Percentiles rank a stretch among this genome's conserved stretches.
Conservation (phyloP, 2,113 vertebrate genomes). For the Channa argus region DNA sequence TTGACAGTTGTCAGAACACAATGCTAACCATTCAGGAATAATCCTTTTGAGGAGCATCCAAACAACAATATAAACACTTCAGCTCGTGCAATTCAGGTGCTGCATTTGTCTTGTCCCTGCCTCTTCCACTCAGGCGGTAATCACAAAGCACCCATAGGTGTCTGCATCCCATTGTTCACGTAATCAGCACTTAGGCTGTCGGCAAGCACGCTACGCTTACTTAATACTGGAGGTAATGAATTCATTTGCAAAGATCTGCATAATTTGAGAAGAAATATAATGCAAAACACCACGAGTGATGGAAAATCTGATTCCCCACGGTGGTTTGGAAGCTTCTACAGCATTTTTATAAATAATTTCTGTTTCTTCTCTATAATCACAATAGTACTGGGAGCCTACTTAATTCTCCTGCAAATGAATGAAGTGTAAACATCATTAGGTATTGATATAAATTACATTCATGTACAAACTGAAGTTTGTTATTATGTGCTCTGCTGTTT, state of each 20-base stretch:
- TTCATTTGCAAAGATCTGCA: slow-evolving; percentile 65
- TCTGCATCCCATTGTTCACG: slow-evolving; percentile 39
- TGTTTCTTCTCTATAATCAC: slow-evolving; percentile 33
- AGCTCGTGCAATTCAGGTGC: slow-evolving; percentile 10
- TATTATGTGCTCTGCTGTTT: slow-evolving; percentile 11
- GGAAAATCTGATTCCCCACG: slow-evolving; percentile 38
- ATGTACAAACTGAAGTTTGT: slow-evolving; percentile 47
- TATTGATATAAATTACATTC: slow-evolving; percentile 49
- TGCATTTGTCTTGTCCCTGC: slow-evolving; percentile 9
- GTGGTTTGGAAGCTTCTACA: slow-evolving; percentile 20
- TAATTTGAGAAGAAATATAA: slow-evolving; percentile 49
- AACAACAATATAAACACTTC: slow-evolving; percentile 7
- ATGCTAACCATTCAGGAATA: neutral
- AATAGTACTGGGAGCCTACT: slow-evolving; percentile 29
- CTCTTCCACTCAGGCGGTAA: slow-evolving; percentile 30
- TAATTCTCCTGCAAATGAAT: slow-evolving; percentile 56
- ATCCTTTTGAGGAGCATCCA: neutral
- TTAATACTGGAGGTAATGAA: slow-evolving; percentile 54
- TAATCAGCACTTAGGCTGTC: slow-evolving; percentile 54
- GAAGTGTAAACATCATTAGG: slow-evolving; percentile 59
- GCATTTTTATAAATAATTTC: slow-evolving; percentile 21
- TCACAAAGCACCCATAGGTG: slow-evolving; percentile 38
- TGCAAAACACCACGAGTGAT: slow-evolving; percentile 28
- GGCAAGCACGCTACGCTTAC: slow-evolving; percentile 44
- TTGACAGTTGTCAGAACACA: too few species aligned